Conservation (phyloP, 2,888 invertebrate species). For the Epinotia brunnichana region DNA sequence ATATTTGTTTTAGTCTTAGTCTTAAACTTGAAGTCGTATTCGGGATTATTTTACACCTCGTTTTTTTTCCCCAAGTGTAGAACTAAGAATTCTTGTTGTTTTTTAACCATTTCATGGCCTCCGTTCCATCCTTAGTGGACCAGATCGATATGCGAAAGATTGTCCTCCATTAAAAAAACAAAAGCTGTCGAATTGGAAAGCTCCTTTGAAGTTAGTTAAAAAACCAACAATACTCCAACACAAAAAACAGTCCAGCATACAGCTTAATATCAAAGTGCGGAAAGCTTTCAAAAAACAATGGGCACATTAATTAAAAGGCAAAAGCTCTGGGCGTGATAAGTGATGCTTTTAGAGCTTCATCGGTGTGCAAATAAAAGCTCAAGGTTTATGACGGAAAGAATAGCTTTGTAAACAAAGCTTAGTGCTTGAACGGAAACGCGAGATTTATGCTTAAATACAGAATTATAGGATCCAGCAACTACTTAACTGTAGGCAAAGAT, state of each 20-base stretch:
- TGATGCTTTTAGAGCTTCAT: conserved; percentile 42
- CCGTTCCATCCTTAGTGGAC: too few species aligned
- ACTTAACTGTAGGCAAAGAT: too few species aligned
- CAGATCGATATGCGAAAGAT: too few species aligned
- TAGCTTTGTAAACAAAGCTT: conserved; percentile 29
- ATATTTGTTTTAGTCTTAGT: background rate
- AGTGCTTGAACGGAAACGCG: background rate
- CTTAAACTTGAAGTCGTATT: too few species aligned
- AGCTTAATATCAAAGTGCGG: conserved; percentile 28
- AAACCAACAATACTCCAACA: background rate
- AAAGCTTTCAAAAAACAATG: conserved; percentile 43
- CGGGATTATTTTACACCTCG: too few species aligned
- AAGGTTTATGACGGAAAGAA: conserved; percentile 27
- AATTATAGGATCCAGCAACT: background rate
- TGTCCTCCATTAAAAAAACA: too few species aligned
- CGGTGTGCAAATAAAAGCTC: conserved; percentile 35
- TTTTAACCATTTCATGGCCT: too few species aligned
- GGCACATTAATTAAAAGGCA: conserved; percentile 37
- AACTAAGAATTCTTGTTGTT: too few species aligned
- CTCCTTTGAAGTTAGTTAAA: background rate
- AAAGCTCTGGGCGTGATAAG: conserved; percentile 39
- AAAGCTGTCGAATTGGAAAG: too few species aligned
- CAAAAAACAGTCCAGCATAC: conserved; percentile 5
- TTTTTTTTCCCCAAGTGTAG: too few species aligned
- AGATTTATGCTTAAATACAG: background rate